These are phyloP conservation scores for Drosophila siamana DNA, from an alignment of 2,888 invertebrate genomes.

Conservation along the genomic window DNA sequence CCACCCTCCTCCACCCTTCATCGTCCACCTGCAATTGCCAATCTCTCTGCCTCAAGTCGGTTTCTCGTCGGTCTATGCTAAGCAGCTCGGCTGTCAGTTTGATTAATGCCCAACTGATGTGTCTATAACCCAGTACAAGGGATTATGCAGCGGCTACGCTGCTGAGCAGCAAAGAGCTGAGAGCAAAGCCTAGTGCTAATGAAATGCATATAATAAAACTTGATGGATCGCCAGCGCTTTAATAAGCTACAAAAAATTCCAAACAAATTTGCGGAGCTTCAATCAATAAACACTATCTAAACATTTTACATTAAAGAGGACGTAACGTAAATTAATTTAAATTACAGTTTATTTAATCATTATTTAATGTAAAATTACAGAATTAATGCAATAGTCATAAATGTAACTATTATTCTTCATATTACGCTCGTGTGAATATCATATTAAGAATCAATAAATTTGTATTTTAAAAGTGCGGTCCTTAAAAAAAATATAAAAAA, in stretches of 20 bases:
- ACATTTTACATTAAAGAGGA: no score
- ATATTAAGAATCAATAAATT: no score
- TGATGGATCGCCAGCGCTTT: neutral
- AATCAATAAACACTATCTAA: no score
- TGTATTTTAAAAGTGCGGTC: no score
- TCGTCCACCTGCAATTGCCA: slow-evolving; percentile 8
- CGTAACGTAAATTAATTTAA: no score
- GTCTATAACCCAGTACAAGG: slow-evolving; percentile 26
- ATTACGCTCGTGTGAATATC: no score
- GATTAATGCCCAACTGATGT: slow-evolving; percentile 42
- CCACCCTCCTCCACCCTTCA: neutral
- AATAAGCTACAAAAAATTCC: neutral
- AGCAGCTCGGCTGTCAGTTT: slow-evolving; percentile 44
- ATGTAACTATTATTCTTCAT: no score
- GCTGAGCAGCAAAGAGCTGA: neutral
- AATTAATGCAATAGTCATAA: no score
- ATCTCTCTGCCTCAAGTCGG: neutral
- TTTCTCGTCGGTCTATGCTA: slow-evolving; percentile 13
- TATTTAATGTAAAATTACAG: no score
- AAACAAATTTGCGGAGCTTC: no score
- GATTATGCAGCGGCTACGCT: neutral
- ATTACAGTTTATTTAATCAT: no score
- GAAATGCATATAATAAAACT: neutral
- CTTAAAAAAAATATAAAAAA: no score
- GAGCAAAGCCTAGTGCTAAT: neutral